Percentiles rank a stretch among this genome's conserved stretches.
These are phyloP conservation scores for Caenorhabditis sp. DNA, from an alignment of 2,888 invertebrate species.

Conservation along the genomic window DNA sequence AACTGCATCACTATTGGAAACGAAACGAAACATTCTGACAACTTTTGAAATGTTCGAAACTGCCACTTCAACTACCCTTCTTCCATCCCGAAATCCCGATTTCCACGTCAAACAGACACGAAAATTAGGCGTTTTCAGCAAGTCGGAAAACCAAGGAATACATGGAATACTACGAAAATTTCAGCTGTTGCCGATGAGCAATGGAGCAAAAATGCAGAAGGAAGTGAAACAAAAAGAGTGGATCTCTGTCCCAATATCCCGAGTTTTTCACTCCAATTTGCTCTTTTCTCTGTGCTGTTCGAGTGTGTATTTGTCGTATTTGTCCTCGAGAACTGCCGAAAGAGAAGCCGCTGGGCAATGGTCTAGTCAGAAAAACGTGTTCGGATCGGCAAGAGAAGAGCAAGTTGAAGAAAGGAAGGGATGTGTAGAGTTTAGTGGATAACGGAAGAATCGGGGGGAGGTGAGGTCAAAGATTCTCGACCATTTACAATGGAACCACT, in stretches of 20 bases:
- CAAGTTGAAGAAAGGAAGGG: background rate
- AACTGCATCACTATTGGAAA: no score
- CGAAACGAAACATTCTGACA: no score
- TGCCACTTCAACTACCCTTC: no score
- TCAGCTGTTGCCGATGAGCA: background rate
- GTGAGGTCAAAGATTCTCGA: slow-evolving; percentile 2
- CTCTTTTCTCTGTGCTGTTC: no score
- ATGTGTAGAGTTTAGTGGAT: slow-evolving; percentile 1
- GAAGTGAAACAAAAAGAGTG: background rate
- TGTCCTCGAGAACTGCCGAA: slow-evolving; percentile 7
- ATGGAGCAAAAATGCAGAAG: background rate
- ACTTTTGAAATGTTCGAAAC: no score
- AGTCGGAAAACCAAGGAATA: no score
- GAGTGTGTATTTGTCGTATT: slow-evolving; percentile 2
- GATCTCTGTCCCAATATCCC: slow-evolving; percentile 2
- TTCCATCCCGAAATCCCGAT: no score
- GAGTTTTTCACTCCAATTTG: background rate
- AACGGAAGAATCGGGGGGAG: no score
- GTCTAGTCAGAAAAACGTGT: slow-evolving; percentile 17
- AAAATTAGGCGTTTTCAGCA: no score
- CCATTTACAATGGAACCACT: background rate
- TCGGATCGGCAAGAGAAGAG: background rate
- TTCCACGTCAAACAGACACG: no score
- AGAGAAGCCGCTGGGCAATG: background rate
- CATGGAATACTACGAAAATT: background rate